These are phyloP conservation scores for Delia radicum DNA, from an alignment of 1,140 invertebrate genomes.

Conservation along the genomic window DNA sequence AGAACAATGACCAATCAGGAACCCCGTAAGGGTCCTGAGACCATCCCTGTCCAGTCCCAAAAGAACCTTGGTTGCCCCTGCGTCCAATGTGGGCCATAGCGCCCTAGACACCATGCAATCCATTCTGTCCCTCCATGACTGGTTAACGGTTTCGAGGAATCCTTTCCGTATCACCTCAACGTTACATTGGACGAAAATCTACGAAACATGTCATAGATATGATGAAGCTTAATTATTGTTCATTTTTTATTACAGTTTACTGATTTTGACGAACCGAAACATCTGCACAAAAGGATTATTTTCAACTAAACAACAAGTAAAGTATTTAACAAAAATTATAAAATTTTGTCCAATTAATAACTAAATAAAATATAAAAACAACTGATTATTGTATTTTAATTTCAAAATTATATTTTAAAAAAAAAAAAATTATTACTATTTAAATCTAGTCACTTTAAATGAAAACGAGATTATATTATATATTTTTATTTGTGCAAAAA, in stretches of 20 bases:
- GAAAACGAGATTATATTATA: conserved; percentile 7
- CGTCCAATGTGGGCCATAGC: no score
- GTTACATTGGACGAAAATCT: no score
- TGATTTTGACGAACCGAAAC: neutral
- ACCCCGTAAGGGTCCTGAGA: no score
- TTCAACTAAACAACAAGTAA: neutral
- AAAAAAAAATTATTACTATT: conserved; percentile 10
- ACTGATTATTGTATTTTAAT: neutral
- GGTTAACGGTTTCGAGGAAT: no score
- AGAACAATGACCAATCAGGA: no score
- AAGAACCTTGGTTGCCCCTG: no score
- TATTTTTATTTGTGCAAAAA: neutral
- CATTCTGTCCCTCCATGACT: no score
- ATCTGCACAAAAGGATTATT: neutral
- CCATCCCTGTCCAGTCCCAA: no score
- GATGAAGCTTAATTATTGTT: no score
- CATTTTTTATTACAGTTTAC: neutral
- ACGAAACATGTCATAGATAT: no score
- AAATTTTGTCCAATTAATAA: neutral
- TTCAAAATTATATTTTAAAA: neutral
- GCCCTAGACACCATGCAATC: no score
- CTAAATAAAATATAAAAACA: neutral
- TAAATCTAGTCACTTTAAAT: conserved; percentile 12
- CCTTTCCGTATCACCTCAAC: no score
- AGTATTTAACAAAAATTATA: neutral